phyloP scores from a whole-genome alignment of 1,140 invertebrate species.

The Pseudomyrmex pallidus region DNA sequence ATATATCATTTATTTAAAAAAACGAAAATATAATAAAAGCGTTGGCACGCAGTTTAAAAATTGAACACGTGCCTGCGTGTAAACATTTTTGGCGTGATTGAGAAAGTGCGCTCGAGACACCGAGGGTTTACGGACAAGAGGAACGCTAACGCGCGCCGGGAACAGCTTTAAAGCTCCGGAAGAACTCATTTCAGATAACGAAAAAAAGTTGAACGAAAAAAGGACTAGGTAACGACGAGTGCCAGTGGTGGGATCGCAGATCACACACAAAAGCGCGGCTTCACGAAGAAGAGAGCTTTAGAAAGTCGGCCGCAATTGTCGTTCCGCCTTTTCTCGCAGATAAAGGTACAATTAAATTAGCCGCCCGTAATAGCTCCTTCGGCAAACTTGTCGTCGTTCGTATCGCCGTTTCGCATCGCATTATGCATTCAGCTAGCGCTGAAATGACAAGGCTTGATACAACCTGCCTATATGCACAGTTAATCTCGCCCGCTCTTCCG shows the following conservation, averaged over 20 bases:
- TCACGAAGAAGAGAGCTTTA: constrained; percentile 16
- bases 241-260: constrained; percentile 23
- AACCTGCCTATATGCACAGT: constrained; percentile 5
- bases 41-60: too few relatives aligned
- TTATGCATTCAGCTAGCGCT: constrained; percentile 51
- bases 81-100: too few relatives aligned
- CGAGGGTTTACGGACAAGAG: background rate
- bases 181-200: constrained; percentile 23
- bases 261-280: constrained; percentile 16
- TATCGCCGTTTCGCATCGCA: constrained; percentile 14
- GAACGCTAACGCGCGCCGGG: background rate
- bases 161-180: constrained; percentile 25
- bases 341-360: constrained; percentile 63
- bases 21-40: too few relatives aligned
- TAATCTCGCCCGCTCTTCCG: constrained; percentile 59
- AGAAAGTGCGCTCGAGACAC: too few relatives aligned
- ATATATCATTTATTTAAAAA: too few relatives aligned
- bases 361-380: constrained; percentile 37
- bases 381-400: constrained; percentile 38
- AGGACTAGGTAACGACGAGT: constrained; percentile 33
- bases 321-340: constrained; percentile 27
- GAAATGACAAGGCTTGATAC: background rate
- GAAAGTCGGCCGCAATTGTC: constrained; percentile 40
- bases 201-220: constrained; percentile 25
- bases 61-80: too few relatives aligned